Conservation (phyloP, 1,140 invertebrate species). For the Drosophila miranda region DNA sequence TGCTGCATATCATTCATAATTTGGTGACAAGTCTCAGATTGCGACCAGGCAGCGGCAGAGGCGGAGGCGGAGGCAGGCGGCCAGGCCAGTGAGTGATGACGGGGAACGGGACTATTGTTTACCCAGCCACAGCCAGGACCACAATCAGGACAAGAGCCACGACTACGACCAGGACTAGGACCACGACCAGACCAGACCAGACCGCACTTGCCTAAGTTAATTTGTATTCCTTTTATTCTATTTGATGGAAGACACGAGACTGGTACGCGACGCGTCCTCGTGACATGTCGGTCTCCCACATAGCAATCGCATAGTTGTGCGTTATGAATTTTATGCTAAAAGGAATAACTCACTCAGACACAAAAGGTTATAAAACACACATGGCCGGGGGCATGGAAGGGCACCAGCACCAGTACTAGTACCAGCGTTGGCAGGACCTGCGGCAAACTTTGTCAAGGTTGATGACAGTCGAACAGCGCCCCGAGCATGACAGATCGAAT, state of each 20-base stretch:
- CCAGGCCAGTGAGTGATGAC: no score
- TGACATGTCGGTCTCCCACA: background rate
- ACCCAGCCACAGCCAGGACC: conserved; percentile 1
- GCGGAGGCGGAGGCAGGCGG: background rate
- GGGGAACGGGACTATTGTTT: conserved; percentile 20
- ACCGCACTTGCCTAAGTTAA: conserved; percentile 68
- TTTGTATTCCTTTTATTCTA: conserved; percentile 77
- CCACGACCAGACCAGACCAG: background rate
- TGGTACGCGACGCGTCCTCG: conserved; percentile 9
- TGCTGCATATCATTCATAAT: conserved; percentile 80
- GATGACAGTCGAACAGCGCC: conserved; percentile 57
- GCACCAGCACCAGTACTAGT: no score
- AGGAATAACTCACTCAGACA: conserved; percentile 76
- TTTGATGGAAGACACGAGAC: conserved; percentile 64
- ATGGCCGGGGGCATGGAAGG: conserved; percentile 6
- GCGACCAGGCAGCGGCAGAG: conserved; percentile 27
- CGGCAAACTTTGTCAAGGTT: conserved; percentile 50
- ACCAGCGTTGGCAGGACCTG: background rate
- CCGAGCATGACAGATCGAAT: conserved; percentile 61
- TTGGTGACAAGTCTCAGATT: conserved; percentile 80
- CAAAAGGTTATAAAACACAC: conserved; percentile 72
- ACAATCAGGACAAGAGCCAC: no score
- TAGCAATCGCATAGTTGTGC: conserved; percentile 44
- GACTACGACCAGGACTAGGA: no score
- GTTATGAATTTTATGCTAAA: conserved; percentile 73